Conservation (phyloP, 2,888 invertebrate species). For the Eupeodes latifasciatus region DNA sequence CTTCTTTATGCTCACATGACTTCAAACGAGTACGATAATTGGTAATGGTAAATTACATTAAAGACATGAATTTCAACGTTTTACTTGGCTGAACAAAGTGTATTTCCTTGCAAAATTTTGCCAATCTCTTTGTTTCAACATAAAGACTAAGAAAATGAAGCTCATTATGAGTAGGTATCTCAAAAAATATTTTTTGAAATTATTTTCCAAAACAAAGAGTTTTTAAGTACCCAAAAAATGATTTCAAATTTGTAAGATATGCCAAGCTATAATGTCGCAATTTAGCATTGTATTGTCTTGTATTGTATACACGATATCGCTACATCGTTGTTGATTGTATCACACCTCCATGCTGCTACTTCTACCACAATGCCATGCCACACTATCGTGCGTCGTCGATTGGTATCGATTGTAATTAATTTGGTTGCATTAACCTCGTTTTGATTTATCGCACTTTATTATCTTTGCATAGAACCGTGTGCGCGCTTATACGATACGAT, state of each 20-base stretch:
- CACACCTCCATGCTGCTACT: constrained; percentile 38
- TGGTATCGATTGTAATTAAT: constrained; percentile 70
- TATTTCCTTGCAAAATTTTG: constrained; percentile 2
- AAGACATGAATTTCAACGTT: constrained; percentile 48
- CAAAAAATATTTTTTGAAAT: not conserved
- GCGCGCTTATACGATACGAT: not conserved
- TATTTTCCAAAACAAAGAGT: constrained; percentile 28
- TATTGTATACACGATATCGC: not conserved
- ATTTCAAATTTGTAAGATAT: constrained; percentile 23
- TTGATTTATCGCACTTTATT: constrained; percentile 70
- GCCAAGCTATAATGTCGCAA: constrained; percentile 17
- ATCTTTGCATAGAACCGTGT: constrained; percentile 41
- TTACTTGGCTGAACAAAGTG: constrained; percentile 36
- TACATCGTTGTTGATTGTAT: constrained; percentile 49
- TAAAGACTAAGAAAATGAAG: too few species aligned
- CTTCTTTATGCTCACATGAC: constrained; percentile 41
- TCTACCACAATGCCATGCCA: too few species aligned
- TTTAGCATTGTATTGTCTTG: too few species aligned
- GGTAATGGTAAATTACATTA: constrained; percentile 10
- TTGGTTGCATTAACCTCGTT: constrained; percentile 62
- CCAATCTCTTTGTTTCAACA: not conserved
- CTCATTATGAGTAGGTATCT: too few species aligned
- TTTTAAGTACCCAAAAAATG: not conserved
- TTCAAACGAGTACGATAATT: constrained; percentile 41
- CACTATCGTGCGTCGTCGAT: constrained; percentile 8